Evolutionary conservation across 2,113 vertebrate genomes (phyloP).

Genomic region (Nycticorax nycticorax): DNA sequence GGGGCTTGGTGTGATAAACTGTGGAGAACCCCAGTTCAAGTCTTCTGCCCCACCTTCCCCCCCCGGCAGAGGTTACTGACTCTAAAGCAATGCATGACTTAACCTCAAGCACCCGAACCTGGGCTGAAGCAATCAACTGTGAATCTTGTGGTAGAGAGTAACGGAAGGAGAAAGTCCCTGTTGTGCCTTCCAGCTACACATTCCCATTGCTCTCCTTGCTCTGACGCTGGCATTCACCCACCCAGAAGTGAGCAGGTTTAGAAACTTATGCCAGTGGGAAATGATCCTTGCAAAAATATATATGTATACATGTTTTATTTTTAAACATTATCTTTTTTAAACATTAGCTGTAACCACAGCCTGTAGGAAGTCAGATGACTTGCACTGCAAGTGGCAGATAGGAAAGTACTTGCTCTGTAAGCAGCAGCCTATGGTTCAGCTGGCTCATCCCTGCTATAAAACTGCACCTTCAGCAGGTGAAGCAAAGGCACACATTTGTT

Average conservation of each 20-base stretch:
- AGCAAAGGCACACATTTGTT: neutral
- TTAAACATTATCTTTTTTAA: neutral
- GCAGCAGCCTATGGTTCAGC: neutral
- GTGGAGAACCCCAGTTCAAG: neutral
- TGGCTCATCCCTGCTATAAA: neutral
- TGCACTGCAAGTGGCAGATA: neutral
- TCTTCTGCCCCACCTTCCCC: neutral
- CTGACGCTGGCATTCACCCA: neutral
- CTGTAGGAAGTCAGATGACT: neutral
- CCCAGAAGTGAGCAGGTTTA: neutral
- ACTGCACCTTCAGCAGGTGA: neutral
- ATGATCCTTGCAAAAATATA: neutral
- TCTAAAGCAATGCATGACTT: neutral
- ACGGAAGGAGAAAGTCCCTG: neutral
- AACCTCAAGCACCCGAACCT: neutral
- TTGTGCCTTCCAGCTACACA: neutral
- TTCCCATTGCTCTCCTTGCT: neutral
- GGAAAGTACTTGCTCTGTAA: neutral
- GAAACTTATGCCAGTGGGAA: neutral
- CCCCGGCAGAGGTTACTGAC: neutral
- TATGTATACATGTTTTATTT: fast-evolving
- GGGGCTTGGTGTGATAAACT: neutral
- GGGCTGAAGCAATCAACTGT: neutral
- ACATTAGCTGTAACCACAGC: neutral
- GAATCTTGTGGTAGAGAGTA: neutral